Conservation (phyloP, 2,888 invertebrate species). For the Mimas tiliae region DNA sequence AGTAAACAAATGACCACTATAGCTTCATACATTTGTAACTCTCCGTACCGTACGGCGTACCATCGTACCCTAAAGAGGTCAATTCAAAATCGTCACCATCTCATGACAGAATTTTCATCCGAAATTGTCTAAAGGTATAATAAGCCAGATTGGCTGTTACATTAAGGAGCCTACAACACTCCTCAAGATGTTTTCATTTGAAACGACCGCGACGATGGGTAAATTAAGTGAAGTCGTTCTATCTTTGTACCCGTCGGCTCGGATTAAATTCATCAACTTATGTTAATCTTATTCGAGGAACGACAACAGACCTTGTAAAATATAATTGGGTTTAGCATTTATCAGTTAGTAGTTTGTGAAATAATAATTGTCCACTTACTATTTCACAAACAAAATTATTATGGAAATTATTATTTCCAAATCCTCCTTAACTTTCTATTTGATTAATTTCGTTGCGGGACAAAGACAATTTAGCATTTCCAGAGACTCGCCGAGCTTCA, state of each 20-base stretch:
- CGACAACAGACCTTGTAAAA: not conserved
- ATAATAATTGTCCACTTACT: no score
- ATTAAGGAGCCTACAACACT: constrained; percentile 5
- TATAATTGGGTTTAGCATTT: not conserved
- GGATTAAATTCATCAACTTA: constrained; percentile 7
- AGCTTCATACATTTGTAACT: no score
- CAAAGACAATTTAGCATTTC: no score
- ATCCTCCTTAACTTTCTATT: no score
- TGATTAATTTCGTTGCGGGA: no score
- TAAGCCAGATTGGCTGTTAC: not conserved
- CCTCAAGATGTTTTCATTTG: constrained; percentile 7
- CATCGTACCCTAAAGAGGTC: not conserved
- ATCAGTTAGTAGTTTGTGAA: no score
- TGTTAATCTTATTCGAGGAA: not conserved
- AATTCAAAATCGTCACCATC: not conserved
- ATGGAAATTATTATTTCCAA: no score
- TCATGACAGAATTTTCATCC: not conserved
- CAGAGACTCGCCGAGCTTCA: no score
- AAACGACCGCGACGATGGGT: no score
- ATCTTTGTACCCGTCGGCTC: constrained; percentile 9
- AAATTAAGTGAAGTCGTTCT: constrained; percentile 6
- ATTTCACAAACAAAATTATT: no score
- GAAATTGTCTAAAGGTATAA: not conserved
- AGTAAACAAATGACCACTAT: no score
- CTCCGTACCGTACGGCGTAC: no score